Evolutionary conservation across 2,797 vertebrate species (phyloP), one percentile per base, ranked within the genome.

Genomic region (Galagoides demidoff): DNA sequence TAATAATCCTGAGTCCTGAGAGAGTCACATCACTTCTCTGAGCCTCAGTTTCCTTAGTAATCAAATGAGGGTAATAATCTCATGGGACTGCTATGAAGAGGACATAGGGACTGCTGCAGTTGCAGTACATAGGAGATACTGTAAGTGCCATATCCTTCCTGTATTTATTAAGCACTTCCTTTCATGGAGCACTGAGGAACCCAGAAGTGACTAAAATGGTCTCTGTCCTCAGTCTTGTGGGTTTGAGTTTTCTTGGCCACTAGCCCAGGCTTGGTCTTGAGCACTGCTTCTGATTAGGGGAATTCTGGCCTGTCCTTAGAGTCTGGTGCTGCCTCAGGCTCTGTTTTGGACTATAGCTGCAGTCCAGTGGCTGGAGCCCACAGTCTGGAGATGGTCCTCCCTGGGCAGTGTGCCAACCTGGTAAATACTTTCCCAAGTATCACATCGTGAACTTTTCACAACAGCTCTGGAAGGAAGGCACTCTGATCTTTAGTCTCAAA

Each of bases 131-230:
- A 85, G 66, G 85, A 84, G 34, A 66, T 31, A 73, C 70, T n/a
- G 52, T n/a, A 83, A 87, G n/a, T 61, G 29, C 52, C 31, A 78
- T 93, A 95, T 94, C 92, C 78, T 96, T 95, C 87, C 78, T 92
- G 43, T 93, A 82, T 96, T 96, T 96, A 94, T 90, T 71, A 78
- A 95, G 39, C 12, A 27, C 43, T 95, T 96, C 86, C 89, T 70
- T 83, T 79, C 73, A 39, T 68, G 71, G 57, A 61, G 82, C 39
- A 57, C 88, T 17, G n/a, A 64, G 78, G 59, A 92, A 88, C 86
- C 63, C 74, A 95, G 61, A 77, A 83, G 59, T 88, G 87, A 90
- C 87, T 39, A 84, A 89, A 25, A 85, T 22, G 12, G 59, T 90
- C 34, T 94, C 81, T 83, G 78, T 57, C 76, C 81, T 96, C 61